These are phyloP conservation scores for Podotricha telesiphe DNA, from an alignment of 2,888 invertebrate genomes.

Conservation along the genomic window DNA sequence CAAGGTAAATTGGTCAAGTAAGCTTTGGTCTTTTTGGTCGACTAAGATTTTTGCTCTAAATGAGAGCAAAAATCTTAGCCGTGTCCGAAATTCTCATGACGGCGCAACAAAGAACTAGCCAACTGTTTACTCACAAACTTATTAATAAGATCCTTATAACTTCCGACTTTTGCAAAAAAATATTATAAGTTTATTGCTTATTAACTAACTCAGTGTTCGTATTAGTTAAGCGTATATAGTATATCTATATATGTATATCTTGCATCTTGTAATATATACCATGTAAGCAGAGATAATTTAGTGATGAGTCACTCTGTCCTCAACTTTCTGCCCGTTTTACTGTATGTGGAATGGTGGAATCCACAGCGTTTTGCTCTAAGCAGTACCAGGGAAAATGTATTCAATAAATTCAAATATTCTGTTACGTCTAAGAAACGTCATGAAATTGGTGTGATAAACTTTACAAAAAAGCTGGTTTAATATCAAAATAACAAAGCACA, in stretches of 20 bases:
- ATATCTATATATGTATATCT: background rate
- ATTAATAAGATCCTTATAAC: constrained; percentile 16
- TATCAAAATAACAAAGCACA: too few species aligned
- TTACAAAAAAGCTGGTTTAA: too few species aligned
- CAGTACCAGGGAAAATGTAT: too few species aligned
- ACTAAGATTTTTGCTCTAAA: too few species aligned
- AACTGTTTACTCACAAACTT: constrained; percentile 14
- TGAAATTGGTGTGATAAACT: too few species aligned
- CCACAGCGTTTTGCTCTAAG: too few species aligned
- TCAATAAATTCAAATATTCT: too few species aligned
- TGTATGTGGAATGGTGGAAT: too few species aligned
- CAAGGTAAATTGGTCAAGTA: background rate
- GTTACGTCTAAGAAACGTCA: too few species aligned
- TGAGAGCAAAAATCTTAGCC: constrained; percentile 4
- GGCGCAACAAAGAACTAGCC: constrained; percentile 7
- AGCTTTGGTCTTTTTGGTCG: background rate
- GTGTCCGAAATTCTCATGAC: constrained; percentile 4
- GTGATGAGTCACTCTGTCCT: too few species aligned
- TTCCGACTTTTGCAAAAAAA: constrained; percentile 3
- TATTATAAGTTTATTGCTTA: constrained; percentile 3
- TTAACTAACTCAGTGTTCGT: background rate
- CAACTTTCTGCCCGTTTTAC: too few species aligned
- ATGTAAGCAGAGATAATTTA: too few species aligned
- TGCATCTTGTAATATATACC: background rate
- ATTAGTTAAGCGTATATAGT: background rate